These are phyloP conservation scores for Florisuga fusca DNA, from an alignment of 2,797 vertebrate species.

Conservation along the genomic window DNA sequence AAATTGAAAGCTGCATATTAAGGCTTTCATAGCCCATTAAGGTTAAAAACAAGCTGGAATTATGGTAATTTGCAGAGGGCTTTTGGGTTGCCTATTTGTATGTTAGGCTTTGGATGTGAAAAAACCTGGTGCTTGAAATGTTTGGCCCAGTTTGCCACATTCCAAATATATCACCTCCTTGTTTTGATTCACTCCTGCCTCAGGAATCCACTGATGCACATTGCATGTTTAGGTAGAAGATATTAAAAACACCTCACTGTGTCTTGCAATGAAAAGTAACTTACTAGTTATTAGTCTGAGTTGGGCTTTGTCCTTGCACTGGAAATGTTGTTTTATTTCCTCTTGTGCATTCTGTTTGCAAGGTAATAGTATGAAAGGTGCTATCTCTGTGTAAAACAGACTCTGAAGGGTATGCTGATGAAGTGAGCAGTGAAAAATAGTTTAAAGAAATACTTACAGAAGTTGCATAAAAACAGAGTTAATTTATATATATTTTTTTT, in stretches of 20 bases:
- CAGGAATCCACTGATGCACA: fast-evolving
- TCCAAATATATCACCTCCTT: neutral
- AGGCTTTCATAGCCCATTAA: neutral
- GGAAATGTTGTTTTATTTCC: neutral
- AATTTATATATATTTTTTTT: neutral
- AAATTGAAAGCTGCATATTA: neutral
- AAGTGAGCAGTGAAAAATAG: neutral
- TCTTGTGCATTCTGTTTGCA: neutral
- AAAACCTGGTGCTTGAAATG: neutral
- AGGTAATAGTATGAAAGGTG: neutral
- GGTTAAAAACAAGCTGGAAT: neutral
- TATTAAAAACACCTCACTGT: neutral
- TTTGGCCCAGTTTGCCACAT: neutral
- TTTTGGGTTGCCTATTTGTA: neutral
- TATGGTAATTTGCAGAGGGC: neutral
- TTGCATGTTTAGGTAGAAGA: neutral
- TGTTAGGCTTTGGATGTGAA: neutral
- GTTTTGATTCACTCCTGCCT: neutral
- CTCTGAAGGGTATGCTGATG: fast-evolving
- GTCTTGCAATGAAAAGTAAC: neutral
- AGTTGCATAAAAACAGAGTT: neutral
- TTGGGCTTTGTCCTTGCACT: neutral
- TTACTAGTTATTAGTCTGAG: neutral
- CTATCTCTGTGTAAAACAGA: neutral
- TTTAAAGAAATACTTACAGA: neutral